Conservation (phyloP, 2,888 invertebrate species). For the Xanthorhoe designata region DNA sequence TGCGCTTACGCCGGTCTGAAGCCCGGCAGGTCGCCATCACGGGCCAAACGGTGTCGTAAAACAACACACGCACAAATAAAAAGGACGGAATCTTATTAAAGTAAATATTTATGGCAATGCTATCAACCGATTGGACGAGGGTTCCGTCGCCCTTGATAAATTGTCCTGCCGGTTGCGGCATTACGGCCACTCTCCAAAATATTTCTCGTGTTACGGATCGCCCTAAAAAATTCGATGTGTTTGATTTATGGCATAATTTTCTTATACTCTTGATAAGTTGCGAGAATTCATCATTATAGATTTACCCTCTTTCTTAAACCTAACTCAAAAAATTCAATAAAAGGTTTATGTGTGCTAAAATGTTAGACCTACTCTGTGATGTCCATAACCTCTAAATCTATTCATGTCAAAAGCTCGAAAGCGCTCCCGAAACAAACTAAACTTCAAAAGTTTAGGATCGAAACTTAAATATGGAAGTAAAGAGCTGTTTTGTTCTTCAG, state of each 20-base stretch:
- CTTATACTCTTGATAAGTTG: slow-evolving; percentile 67
- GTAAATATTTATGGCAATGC: slow-evolving; percentile 85
- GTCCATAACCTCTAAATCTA: neutral
- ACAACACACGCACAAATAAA: slow-evolving; percentile 78
- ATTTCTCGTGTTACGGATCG: slow-evolving; percentile 74
- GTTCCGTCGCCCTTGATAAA: slow-evolving; percentile 81
- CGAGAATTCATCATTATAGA: slow-evolving; percentile 52
- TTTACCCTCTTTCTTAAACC: slow-evolving; percentile 49
- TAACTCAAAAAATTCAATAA: slow-evolving; percentile 33
- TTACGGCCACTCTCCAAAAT: slow-evolving; percentile 73
- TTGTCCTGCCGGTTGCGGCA: slow-evolving; percentile 76
- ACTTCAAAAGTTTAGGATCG: slow-evolving; percentile 67
- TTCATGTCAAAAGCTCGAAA: slow-evolving; percentile 49
- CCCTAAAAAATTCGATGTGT: slow-evolving; percentile 69
- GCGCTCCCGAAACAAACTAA: slow-evolving; percentile 44
- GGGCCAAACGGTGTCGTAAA: slow-evolving; percentile 79
- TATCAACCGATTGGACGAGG: slow-evolving; percentile 84
- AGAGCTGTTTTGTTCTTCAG: slow-evolving; percentile 59
- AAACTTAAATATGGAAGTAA: slow-evolving; percentile 74
- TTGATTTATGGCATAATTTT: slow-evolving; percentile 76
- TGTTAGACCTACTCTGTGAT: neutral
- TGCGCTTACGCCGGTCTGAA: slow-evolving; percentile 66
- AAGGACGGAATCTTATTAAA: slow-evolving; percentile 84
- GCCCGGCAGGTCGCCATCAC: slow-evolving; percentile 67
- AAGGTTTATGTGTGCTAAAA: no score